Conservation (phyloP, 1,140 invertebrate genomes). For the Bombus sylvicola region DNA sequence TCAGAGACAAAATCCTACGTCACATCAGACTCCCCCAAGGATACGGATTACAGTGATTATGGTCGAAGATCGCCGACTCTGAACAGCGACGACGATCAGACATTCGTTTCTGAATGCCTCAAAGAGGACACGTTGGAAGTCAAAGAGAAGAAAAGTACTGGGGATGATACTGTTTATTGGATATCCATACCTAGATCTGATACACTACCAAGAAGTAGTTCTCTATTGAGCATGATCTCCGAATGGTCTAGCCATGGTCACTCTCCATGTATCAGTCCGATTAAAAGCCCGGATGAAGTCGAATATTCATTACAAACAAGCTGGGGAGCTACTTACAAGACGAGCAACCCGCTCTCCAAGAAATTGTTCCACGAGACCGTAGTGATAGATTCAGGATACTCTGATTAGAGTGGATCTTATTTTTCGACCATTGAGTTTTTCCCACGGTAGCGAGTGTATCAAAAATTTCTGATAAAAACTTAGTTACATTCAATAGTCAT, state of each 20-base stretch:
- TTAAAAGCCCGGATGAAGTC: constrained; percentile 23
- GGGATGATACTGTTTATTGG: constrained; percentile 61
- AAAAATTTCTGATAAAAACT: too few relatives aligned
- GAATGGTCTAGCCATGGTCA: background rate
- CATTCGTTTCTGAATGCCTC: accelerated
- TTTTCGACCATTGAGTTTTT: too few relatives aligned
- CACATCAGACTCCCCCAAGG: constrained; percentile 31
- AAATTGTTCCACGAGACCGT: constrained; percentile 58
- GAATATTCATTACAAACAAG: background rate
- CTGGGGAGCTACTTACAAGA: background rate
- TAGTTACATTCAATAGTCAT: too few relatives aligned
- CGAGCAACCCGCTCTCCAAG: background rate
- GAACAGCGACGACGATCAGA: background rate
- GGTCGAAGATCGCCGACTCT: background rate
- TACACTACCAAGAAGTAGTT: constrained; percentile 62
- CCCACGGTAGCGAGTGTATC: too few relatives aligned
- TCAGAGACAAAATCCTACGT: constrained; percentile 15
- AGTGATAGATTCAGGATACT: constrained; percentile 66
- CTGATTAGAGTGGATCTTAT: constrained; percentile 34
- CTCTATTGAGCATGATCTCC: constrained; percentile 56
- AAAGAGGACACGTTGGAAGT: background rate
- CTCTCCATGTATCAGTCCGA: constrained; percentile 62
- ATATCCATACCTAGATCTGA: constrained; percentile 50
- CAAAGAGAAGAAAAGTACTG: constrained; percentile 6
- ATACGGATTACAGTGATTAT: constrained; percentile 47